phyloP scores from a whole-genome alignment of 2,888 invertebrate species.

The Acleris holmiana region DNA sequence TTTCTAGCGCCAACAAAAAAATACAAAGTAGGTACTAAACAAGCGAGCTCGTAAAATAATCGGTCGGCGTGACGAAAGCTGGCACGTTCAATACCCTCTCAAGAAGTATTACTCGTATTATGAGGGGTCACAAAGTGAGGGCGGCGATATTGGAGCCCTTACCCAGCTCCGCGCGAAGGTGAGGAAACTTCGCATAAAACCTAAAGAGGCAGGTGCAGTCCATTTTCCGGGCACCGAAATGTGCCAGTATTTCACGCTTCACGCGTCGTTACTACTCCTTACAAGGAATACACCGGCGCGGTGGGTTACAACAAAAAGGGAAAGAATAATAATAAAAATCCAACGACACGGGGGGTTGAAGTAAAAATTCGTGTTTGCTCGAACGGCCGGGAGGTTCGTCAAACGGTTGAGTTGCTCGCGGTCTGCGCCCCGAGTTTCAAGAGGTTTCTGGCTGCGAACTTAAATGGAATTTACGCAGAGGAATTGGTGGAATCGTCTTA shows the following conservation, averaged over 20 bases:
- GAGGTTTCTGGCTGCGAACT: not conserved
- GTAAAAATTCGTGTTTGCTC: slow-evolving; percentile 57
- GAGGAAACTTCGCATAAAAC: slow-evolving; percentile 83
- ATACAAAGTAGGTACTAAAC: slow-evolving; percentile 38
- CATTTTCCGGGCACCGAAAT: slow-evolving; percentile 79
- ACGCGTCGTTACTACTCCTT: slow-evolving; percentile 73
- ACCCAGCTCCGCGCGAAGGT: slow-evolving; percentile 76
- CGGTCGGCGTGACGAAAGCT: slow-evolving; percentile 58
- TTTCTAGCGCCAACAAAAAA: slow-evolving; percentile 49
- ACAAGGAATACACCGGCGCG: slow-evolving; percentile 60
- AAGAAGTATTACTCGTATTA: slow-evolving; percentile 81
- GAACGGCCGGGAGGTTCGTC: slow-evolving; percentile 50
- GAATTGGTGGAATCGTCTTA: not conserved
- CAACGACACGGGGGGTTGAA: slow-evolving; percentile 63
- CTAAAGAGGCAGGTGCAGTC: slow-evolving; percentile 83
- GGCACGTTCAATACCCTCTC: slow-evolving; percentile 76
- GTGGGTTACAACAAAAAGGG: slow-evolving; percentile 70
- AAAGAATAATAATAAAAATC: slow-evolving; percentile 79
- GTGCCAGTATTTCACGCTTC: slow-evolving; percentile 80
- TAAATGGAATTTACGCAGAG: not conserved
- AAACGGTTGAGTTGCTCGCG: slow-evolving; percentile 42
- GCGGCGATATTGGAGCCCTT: slow-evolving; percentile 80
- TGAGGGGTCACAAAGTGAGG: slow-evolving; percentile 83
- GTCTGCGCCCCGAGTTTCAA: not conserved
- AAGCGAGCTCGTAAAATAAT: slow-evolving; percentile 72